Percentiles rank a stretch among this genome's conserved stretches.
Conservation (phyloP, 2,797 vertebrate species). For the Garrulus glandarius region DNA sequence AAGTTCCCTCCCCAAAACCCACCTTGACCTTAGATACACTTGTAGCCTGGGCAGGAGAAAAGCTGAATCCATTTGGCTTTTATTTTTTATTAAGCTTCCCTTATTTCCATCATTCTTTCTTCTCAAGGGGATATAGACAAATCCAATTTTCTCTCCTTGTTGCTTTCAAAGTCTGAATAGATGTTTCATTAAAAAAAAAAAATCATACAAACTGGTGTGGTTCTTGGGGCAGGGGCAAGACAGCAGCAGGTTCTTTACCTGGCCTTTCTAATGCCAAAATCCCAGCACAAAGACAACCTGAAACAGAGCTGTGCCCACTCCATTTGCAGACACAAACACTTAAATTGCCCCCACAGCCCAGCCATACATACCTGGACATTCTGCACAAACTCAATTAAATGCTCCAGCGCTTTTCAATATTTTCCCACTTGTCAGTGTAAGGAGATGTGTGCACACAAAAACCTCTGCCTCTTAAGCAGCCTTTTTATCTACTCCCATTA, state of each 20-base stretch:
- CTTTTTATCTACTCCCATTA: background rate
- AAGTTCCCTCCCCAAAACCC: background rate
- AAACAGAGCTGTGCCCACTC: background rate
- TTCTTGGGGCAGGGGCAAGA: background rate
- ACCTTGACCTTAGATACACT: background rate
- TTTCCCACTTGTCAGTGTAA: slow-evolving; percentile 23
- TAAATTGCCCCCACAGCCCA: background rate
- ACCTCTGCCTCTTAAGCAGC: background rate
- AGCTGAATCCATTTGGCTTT: background rate
- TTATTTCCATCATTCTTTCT: background rate
- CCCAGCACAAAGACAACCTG: background rate
- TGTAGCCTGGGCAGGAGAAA: background rate
- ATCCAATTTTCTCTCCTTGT: background rate
- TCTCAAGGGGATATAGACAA: background rate
- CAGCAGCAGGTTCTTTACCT: background rate
- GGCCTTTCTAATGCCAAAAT: background rate
- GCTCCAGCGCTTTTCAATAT: slow-evolving; percentile 29
- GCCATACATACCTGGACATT: background rate
- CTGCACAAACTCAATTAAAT: slow-evolving; percentile 55
- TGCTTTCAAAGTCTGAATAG: background rate
- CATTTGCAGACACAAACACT: slow-evolving; percentile 3
- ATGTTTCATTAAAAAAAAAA: background rate
- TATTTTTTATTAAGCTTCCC: background rate
- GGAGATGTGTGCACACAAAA: background rate
- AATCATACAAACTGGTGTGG: background rate